Evolutionary conservation across 1,140 invertebrate genomes (phyloP), one percentile per base, ranked within the genome.

Genomic region (Ceratina japonica): DNA sequence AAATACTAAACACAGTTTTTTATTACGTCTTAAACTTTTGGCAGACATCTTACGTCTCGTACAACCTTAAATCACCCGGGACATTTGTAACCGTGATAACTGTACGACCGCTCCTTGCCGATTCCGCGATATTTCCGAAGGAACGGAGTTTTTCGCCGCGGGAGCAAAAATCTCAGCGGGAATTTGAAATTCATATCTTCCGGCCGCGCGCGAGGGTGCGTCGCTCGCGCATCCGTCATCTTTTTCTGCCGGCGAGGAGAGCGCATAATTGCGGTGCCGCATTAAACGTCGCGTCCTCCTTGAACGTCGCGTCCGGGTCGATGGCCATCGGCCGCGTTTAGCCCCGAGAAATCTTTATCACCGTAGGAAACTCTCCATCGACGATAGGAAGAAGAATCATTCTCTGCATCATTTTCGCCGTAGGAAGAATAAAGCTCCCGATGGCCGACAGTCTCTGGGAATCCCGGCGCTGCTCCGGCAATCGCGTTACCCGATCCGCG

Each of bases 171-270:
- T 85, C 79, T 69, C 75, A 56, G 63, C 69, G 77, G 63, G 78
- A 73, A 92, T 92, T 91, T 91, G 87, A 91, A 92, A 91, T 92
- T 92, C 91, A 91, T 92, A 92, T 91, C 88, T 91, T 82, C 86
- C 86, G 81, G 77, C 79, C 80, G 81, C 78, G 78, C 81, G 80
- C 87, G 77, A 78, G 81, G 72, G 68, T 64, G 64, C 69, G 68
- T 75, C 37, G 72, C 71, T 63, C 76, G 75, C 64, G 87, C 89
- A 91, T 91, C 83, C 80, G 88, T 91, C 90, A 91, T 91, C 89
- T 91, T 90, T 92, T 91, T 91, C 87, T 88, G 81, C 63, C 5
- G 59, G 62, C 63, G 77, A 59, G 79, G 77, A 80, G 73, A 79
- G 62, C 76, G 84, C 77, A 86, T 86, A 86, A 86, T 86, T 77